Conservation (phyloP, 2,113 vertebrate species). For the Pituophis catenifer region DNA sequence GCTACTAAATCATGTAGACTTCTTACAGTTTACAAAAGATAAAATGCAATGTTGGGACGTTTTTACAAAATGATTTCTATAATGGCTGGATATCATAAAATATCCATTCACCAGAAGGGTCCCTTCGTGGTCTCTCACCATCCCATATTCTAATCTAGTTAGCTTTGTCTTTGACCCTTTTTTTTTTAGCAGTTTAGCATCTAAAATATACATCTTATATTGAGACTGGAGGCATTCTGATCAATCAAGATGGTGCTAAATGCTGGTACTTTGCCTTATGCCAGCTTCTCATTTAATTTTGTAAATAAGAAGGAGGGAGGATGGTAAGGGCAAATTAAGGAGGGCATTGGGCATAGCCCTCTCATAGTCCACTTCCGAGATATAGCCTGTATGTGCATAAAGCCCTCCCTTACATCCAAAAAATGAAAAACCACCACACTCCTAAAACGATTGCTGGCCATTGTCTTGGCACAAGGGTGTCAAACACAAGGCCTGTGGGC, state of each 20-base stretch:
- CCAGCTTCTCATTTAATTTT: neutral
- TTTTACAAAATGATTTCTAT: neutral
- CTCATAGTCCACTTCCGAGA: neutral
- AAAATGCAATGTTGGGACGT: neutral
- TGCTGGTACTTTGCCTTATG: neutral
- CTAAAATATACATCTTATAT: neutral
- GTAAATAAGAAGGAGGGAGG: neutral
- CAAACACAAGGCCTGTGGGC: no score
- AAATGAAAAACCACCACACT: neutral
- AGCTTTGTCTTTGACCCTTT: neutral
- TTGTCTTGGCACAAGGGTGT: neutral
- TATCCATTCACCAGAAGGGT: neutral
- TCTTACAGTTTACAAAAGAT: neutral
- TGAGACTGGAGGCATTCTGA: neutral
- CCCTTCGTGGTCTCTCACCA: neutral
- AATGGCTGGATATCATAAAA: neutral
- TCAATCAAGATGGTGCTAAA: neutral
- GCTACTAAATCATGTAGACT: neutral
- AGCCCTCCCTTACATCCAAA: neutral
- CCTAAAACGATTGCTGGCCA: neutral
- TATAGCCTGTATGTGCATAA: neutral
- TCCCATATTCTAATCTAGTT: neutral
- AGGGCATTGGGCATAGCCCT: neutral
- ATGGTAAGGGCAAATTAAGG: neutral
- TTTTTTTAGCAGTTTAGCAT: neutral